Conservation (phyloP, 1,140 invertebrate genomes). For the Trichonephila clavata region DNA sequence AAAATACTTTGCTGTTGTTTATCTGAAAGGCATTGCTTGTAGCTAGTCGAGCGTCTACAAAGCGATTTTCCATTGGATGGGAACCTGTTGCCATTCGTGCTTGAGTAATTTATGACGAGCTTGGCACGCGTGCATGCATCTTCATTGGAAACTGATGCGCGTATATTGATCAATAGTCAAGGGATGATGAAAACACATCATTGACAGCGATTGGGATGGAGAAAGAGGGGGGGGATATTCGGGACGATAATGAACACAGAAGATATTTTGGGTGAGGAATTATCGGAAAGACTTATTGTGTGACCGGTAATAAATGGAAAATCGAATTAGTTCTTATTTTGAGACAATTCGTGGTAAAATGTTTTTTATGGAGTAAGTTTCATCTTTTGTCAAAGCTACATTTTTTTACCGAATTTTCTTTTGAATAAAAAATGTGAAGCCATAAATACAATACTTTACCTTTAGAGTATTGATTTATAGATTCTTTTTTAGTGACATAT, state of each 20-base stretch:
- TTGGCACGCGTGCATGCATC: background rate
- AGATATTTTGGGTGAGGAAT: background rate
- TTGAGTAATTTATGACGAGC: background rate
- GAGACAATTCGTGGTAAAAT: too few species aligned
- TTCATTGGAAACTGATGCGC: background rate
- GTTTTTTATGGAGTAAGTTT: too few species aligned
- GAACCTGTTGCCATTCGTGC: slow-evolving; percentile 18
- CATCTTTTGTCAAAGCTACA: too few species aligned
- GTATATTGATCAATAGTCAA: background rate
- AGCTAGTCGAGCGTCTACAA: background rate
- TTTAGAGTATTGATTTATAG: too few species aligned
- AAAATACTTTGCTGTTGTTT: slow-evolving; percentile 25
- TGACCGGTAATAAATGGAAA: background rate
- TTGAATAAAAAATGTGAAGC: too few species aligned
- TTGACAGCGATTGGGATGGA: background rate
- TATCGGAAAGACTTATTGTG: background rate
- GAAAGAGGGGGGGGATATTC: background rate
- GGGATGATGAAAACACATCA: background rate
- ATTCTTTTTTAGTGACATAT: too few species aligned
- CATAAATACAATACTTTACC: too few species aligned
- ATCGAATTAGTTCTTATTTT: background rate
- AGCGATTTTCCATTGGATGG: slow-evolving; percentile 1
- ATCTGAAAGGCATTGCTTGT: background rate
- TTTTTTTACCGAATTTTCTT: too few species aligned
- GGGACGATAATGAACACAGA: background rate